These are phyloP conservation scores for Polyergus mexicanus DNA, from an alignment of 1,140 invertebrate species.

Conservation along the genomic window DNA sequence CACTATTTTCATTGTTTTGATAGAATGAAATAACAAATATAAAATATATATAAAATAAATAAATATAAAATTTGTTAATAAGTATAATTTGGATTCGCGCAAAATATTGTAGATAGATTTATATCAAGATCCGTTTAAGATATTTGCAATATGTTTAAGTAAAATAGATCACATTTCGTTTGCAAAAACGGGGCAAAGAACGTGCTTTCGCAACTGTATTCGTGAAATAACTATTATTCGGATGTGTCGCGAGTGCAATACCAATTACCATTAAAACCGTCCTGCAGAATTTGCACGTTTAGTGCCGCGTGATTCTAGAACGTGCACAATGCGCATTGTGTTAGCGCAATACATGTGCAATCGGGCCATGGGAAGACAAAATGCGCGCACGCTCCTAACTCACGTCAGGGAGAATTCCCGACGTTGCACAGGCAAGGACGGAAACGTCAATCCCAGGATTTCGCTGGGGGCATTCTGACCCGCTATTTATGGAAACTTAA, in stretches of 20 bases:
- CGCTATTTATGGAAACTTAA: slow-evolving; percentile 67
- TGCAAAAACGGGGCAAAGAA: slow-evolving; percentile 15
- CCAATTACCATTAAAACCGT: slow-evolving; percentile 53
- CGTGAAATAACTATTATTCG: slow-evolving; percentile 40
- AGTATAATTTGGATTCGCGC: not conserved
- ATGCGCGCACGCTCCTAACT: slow-evolving; percentile 46
- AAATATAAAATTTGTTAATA: not conserved
- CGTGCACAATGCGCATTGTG: slow-evolving; percentile 52
- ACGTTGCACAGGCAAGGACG: slow-evolving; percentile 43
- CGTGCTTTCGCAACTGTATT: not conserved
- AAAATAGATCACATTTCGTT: slow-evolving; percentile 1
- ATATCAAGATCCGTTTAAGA: not conserved
- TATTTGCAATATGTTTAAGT: not conserved
- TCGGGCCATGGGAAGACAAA: slow-evolving; percentile 35
- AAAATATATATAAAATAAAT: not conserved
- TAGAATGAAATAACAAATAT: slow-evolving; percentile 18
- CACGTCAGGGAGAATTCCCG: slow-evolving; percentile 36
- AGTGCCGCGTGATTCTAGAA: slow-evolving; percentile 15
- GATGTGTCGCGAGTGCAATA: slow-evolving; percentile 33
- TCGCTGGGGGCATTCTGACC: slow-evolving; percentile 56
- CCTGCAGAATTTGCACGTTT: slow-evolving; percentile 14
- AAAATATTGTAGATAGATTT: not conserved
- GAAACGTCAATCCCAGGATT: slow-evolving; percentile 63
- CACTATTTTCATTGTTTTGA: not conserved
- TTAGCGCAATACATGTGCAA: slow-evolving; percentile 47